Base-by-base conservation (phyloP, 2,113 vertebrate genomes). In the Eulemur macaco region DNA sequence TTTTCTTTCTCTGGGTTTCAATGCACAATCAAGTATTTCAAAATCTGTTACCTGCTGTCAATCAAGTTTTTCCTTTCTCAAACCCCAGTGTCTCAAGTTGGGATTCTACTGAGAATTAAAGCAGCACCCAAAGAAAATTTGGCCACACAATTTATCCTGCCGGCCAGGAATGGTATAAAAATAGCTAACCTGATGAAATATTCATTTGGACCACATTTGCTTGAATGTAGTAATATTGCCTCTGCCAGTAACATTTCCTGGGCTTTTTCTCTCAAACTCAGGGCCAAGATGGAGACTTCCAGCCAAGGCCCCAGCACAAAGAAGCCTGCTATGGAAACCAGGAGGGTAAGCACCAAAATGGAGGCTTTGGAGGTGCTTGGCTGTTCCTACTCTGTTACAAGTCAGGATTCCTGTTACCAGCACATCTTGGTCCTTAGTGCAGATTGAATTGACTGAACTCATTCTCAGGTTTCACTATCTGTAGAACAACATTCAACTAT, bases 181-280 rank as follows among this genome's bases (percentile, higher is more conserved):
- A 97, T 97, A 97, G 95, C 95, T 64, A 95, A 69, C 78, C 73
- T 96, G 94, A 96, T 98, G 89, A 98, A 98, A 98, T 98, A 97
- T 95, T 97, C 97, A 98, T 97, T 85, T 86, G 80, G 82, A 82
- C 74, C 71, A 45, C 66, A 14, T 97, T 96, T 95, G 94, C 86
- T 96, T 97, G 92, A 95, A 96, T 86, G 95, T 95, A 74, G 90
- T 82, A 83, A 96, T 97, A 86, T 87, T 95, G 95, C 90, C 6
- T 29, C 83, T 71, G 92, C 83, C 86, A 93, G 42, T 97, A 91
- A 97, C 76, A 76, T 91, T 97, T 96, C 56, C 94, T 94, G 94
- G 95, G 81, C 86, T 85, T 97, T 94, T 86, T 90, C 39, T 45
- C 68, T 52, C 95, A n/a, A 52, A 66, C 50, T 37, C 86, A 98